phyloP scores from a whole-genome alignment of 1,140 invertebrate species.

The Euura lappo region DNA sequence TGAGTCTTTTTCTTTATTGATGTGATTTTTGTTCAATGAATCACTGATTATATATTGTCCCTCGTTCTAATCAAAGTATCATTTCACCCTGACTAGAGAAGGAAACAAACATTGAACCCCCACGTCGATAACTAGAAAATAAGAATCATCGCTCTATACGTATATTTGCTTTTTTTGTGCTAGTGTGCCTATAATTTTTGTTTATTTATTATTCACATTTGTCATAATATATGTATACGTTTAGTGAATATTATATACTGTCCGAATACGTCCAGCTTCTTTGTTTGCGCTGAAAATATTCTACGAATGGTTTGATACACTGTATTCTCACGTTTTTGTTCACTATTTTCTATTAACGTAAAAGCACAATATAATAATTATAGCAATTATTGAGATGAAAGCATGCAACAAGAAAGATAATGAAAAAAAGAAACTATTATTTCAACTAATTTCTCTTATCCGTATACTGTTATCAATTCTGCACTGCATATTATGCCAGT shows the following conservation, averaged over 20 bases:
- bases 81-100: too few relatives aligned
- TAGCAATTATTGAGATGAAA: neutral
- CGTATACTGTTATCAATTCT: too few relatives aligned
- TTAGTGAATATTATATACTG: neutral
- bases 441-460: too few relatives aligned
- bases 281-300: neutral
- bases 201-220: neutral
- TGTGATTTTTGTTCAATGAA: neutral
- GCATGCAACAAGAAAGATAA: neutral
- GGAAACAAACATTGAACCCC: too few relatives aligned
- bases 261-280: neutral
- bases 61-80: too few relatives aligned
- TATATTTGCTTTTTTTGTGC: neutral
- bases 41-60: too few relatives aligned
- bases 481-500: too few relatives aligned
- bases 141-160: neutral
- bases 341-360: neutral
- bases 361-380: neutral
- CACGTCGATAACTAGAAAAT: too few relatives aligned
- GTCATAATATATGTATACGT: neutral
- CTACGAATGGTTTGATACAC: neutral
- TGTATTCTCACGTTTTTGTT: neutral
- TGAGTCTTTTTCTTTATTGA: constrained; percentile 44
- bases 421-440: too few relatives aligned
- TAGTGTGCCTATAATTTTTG: neutral